Conservation (phyloP, 2,113 vertebrate species). For the Rhinolophus sinicus region DNA sequence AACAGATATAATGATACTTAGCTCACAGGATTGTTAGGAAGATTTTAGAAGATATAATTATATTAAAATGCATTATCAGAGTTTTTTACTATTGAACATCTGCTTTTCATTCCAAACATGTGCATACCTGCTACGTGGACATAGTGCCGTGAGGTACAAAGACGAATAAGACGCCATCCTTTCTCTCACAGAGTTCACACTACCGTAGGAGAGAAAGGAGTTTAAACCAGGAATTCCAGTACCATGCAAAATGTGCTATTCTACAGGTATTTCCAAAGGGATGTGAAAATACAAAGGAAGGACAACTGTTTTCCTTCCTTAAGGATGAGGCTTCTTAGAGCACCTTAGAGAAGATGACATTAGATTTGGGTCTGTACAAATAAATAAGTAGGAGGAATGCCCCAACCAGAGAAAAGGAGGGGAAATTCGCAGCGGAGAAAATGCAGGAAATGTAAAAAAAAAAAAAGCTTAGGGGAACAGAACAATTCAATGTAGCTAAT, state of each 20-base stretch:
- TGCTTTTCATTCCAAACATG: neutral
- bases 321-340: neutral
- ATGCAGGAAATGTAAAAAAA: neutral
- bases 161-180: neutral
- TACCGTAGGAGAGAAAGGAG: neutral
- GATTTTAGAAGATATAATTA: neutral
- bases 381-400: neutral
- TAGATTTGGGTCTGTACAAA: neutral
- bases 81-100: neutral
- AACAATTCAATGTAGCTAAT: neutral
- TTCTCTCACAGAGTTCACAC: neutral
- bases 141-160: neutral
- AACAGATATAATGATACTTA: neutral
- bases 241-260: neutral
- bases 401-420: neutral
- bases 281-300: constrained; percentile 12
- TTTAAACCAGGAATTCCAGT: neutral
- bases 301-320: neutral
- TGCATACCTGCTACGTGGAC: neutral
- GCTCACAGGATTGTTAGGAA: neutral
- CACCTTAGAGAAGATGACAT: neutral
- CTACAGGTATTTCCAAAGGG: neutral
- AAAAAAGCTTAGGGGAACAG: neutral
- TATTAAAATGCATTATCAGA: constrained; percentile 20
- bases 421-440: neutral